Conservation (phyloP, 1,140 invertebrate genomes). For the Acarapis woodi region DNA sequence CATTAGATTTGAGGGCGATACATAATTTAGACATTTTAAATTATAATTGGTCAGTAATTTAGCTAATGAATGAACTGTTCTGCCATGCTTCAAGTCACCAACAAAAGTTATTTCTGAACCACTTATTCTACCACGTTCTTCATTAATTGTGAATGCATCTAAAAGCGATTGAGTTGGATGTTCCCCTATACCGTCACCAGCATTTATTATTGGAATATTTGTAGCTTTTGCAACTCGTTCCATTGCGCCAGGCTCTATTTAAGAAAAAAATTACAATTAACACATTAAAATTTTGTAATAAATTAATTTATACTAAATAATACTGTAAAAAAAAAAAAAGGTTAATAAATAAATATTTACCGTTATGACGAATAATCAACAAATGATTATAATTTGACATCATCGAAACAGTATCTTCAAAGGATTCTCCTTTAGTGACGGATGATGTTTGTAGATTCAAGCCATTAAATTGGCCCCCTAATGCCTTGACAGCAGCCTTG, state of each 20-base stretch:
- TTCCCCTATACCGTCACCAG: conserved; percentile 88
- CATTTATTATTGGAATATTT: conserved; percentile 76
- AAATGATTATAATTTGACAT: conserved; percentile 35
- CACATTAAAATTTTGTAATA: too few relatives aligned
- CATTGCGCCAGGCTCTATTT: conserved; percentile 62
- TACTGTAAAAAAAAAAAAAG: too few relatives aligned
- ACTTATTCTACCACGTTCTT: conserved; percentile 95
- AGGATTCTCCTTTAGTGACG: conserved; percentile 77
- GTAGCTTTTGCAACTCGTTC: conserved; percentile 39
- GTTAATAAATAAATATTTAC: too few relatives aligned
- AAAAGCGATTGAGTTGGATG: conserved; percentile 93
- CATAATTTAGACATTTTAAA: conserved; percentile 59
- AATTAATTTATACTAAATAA: too few relatives aligned
- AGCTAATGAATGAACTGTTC: conserved; percentile 91
- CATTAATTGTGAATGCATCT: conserved; percentile 89
- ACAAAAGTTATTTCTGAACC: conserved; percentile 48
- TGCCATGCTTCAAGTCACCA: conserved; percentile 85
- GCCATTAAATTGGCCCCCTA: conserved; percentile 66
- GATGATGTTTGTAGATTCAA: conserved; percentile 71
- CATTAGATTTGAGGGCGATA: conserved; percentile 47
- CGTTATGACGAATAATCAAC: conserved; percentile 79
- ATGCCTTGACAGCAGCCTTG: conserved; percentile 69
- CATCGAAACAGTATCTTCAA: conserved; percentile 33
- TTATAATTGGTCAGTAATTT: conserved; percentile 61
- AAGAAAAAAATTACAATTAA: too few relatives aligned